Conservation (phyloP, 2,888 invertebrate genomes). For the Agrypnus murinus region DNA sequence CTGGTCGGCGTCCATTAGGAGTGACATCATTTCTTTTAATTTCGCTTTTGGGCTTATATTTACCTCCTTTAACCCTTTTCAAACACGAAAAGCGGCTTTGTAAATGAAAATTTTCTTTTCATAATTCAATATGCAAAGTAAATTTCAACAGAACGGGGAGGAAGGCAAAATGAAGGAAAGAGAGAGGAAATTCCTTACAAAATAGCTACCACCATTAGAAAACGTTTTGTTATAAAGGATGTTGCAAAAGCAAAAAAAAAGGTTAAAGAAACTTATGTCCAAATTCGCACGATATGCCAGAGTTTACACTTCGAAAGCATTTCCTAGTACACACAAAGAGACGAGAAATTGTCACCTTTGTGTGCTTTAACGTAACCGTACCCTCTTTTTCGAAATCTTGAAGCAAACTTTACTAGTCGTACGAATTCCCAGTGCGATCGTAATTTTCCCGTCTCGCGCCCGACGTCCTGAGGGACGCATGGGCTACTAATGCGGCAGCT, state of each 20-base stretch:
- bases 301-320: constrained; percentile 27
- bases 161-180: too few species aligned
- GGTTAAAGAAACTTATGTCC: constrained; percentile 15
- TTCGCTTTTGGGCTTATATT: not conserved
- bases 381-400: constrained; percentile 48
- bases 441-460: constrained; percentile 58
- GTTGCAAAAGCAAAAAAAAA: not conserved
- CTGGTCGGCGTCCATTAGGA: constrained; percentile 5
- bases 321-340: constrained; percentile 37
- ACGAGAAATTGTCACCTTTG: constrained; percentile 48
- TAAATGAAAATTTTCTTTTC: too few species aligned
- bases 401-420: constrained; percentile 48
- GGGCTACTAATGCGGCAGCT: constrained; percentile 60
- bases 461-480: constrained; percentile 50
- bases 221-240: too few species aligned
- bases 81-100: too few species aligned
- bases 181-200: too few species aligned
- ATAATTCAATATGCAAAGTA: too few species aligned
- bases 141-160: too few species aligned
- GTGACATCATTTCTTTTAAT: constrained; percentile 8
- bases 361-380: constrained; percentile 43
- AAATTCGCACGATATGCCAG: constrained; percentile 38
- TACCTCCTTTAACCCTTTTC: too few species aligned
- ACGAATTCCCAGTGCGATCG: constrained; percentile 61
- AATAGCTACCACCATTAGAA: too few species aligned